Percentiles rank a stretch among this genome's conserved stretches.
These are phyloP conservation scores for Zapus hudsonius DNA, from an alignment of 2,113 vertebrate species.

Conservation along the genomic window DNA sequence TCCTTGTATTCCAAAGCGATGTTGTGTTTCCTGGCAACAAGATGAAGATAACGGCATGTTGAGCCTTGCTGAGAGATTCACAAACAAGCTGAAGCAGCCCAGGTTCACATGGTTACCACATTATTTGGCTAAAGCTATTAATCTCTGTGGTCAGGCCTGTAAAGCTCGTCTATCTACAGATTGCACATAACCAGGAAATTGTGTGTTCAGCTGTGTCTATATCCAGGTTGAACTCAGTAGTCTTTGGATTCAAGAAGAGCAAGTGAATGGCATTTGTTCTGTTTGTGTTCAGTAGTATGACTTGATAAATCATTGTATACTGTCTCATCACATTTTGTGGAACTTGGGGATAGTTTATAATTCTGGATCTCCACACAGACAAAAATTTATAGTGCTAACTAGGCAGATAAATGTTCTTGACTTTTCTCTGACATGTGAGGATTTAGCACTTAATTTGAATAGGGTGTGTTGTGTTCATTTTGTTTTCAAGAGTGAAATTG, in stretches of 20 bases:
- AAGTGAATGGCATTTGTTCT: slow-evolving; percentile 68
- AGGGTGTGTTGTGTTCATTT: slow-evolving; percentile 38
- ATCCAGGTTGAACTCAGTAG: slow-evolving; percentile 69
- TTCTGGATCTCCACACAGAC: background rate
- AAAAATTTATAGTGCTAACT: slow-evolving; percentile 26
- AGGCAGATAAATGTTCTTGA: slow-evolving; percentile 48
- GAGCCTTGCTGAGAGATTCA: slow-evolving; percentile 85
- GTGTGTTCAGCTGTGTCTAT: slow-evolving; percentile 83
- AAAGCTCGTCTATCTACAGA: slow-evolving; percentile 84
- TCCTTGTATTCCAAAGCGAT: slow-evolving; percentile 77
- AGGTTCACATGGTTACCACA: slow-evolving; percentile 88
- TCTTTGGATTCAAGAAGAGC: slow-evolving; percentile 67
- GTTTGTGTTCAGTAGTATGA: slow-evolving; percentile 61
- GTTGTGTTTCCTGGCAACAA: slow-evolving; percentile 88
- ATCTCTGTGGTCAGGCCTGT: slow-evolving; percentile 87
- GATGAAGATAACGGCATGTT: slow-evolving; percentile 86
- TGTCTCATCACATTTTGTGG: background rate
- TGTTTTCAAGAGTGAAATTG: slow-evolving; percentile 67
- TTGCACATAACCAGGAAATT: slow-evolving; percentile 82
- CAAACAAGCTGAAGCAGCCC: slow-evolving; percentile 85
- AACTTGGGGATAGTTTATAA: slow-evolving; percentile 36
- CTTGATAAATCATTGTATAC: slow-evolving; percentile 1
- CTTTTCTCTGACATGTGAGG: slow-evolving; percentile 52
- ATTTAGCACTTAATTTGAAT: slow-evolving; percentile 49
- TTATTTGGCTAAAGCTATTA: slow-evolving; percentile 88